Percentiles rank a stretch among this genome's conserved stretches.
phyloP scores from a whole-genome alignment of 2,113 vertebrate genomes.

The Poecilia latipinna region DNA sequence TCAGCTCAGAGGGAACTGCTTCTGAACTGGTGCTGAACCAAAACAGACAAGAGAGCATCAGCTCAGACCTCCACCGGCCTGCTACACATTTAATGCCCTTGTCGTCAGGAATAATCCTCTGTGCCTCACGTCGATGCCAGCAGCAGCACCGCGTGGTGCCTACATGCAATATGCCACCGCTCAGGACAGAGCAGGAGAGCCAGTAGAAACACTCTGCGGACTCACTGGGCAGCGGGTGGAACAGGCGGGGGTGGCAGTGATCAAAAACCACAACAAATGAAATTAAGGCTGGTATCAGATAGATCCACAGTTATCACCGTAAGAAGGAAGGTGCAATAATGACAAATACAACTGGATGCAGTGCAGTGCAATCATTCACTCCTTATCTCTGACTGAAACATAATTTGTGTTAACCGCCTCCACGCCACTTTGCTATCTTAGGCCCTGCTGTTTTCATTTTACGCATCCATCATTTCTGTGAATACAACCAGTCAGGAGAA shows the following conservation, averaged over 20 bases:
- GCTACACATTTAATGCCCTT: conserved; percentile 79
- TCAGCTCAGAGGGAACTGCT: conserved; percentile 62
- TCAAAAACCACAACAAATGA: conserved; percentile 58
- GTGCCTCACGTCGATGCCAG: conserved; percentile 56
- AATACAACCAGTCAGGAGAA: conserved; percentile 34
- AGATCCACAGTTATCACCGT: conserved; percentile 48
- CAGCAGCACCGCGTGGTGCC: conserved; percentile 64
- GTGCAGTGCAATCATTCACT: conserved; percentile 58
- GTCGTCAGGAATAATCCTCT: conserved; percentile 77
- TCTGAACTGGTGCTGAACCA: conserved; percentile 76
- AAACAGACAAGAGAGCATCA: conserved; percentile 71
- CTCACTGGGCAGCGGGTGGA: conserved; percentile 39
- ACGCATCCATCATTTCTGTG: conserved; percentile 43
- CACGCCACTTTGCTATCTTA: conserved; percentile 38
- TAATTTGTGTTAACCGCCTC: conserved; percentile 57
- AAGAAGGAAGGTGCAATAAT: conserved; percentile 57
- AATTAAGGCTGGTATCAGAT: conserved; percentile 56
- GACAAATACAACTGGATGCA: conserved; percentile 59
- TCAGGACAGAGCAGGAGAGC: conserved; percentile 56
- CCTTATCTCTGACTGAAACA: conserved; percentile 64
- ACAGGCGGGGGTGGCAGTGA: conserved; percentile 32
- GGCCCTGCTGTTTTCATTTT: conserved; percentile 47
- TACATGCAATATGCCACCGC: conserved; percentile 67
- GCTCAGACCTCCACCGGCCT: conserved; percentile 69
- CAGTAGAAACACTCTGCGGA: conserved; percentile 52